These are phyloP conservation scores for Calephelis nemesis DNA, from an alignment of 1,140 invertebrate genomes.

Conservation along the genomic window DNA sequence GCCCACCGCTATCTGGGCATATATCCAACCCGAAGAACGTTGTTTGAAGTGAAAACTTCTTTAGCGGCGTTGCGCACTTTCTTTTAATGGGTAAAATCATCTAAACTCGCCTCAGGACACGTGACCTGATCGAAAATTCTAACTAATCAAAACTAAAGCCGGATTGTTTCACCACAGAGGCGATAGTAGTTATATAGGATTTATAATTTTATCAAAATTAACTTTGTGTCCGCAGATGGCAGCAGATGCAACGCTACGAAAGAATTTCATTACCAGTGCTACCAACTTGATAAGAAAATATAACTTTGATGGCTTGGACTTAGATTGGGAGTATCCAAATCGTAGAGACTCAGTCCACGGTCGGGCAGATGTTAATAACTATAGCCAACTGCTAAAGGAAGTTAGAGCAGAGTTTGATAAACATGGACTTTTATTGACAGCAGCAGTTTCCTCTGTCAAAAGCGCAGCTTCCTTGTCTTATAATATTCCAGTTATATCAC, in stretches of 20 bases:
- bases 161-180: too few relatives aligned
- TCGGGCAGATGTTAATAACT: constrained; percentile 76
- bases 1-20: too few relatives aligned
- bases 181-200: too few relatives aligned
- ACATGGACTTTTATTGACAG: constrained; percentile 78
- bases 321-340: constrained; percentile 91
- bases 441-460: constrained; percentile 82
- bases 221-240: constrained; percentile 69
- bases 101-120: too few relatives aligned
- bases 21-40: too few relatives aligned
- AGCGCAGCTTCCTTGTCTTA: constrained; percentile 80
- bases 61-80: too few relatives aligned
- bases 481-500: constrained; percentile 76
- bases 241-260: constrained; percentile 69
- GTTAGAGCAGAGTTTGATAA: constrained; percentile 80
- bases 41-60: too few relatives aligned
- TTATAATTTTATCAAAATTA: too few relatives aligned
- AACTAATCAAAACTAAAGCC: too few relatives aligned
- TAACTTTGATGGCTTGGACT: constrained; percentile 88
- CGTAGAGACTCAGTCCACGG: constrained; percentile 81
- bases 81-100: too few relatives aligned
- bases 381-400: constrained; percentile 79
- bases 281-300: constrained; percentile 82
- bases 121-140: too few relatives aligned
- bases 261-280: constrained; percentile 81